Evolutionary conservation across 2,888 invertebrate genomes (phyloP).

Genomic region (Ormyrus pomaceus): DNA sequence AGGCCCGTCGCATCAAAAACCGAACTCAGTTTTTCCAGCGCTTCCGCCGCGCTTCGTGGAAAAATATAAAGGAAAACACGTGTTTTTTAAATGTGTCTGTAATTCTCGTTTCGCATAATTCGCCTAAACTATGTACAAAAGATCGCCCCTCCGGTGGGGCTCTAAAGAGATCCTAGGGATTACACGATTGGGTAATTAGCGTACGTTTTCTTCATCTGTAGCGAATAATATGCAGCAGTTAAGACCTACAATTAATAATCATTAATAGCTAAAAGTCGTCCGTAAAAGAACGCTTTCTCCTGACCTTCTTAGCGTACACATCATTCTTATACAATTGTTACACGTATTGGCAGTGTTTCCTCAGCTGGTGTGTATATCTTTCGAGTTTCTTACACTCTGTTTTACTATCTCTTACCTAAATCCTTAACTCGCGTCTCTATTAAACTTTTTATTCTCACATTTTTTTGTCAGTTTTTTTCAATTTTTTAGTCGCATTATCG

Average conservation of each 20-base stretch:
- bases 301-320: conserved; percentile 22
- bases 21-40: conserved; percentile 25
- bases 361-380: conserved; percentile 71
- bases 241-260: conserved; percentile 55
- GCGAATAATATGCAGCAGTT: conserved; percentile 51
- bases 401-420: conserved; percentile 31
- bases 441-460: conserved; percentile 21
- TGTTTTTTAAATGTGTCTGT: conserved; percentile 29
- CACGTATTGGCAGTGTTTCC: conserved; percentile 74
- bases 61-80: conserved; percentile 25
- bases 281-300: conserved; percentile 28
- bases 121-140: conserved; percentile 56
- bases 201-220: conserved; percentile 26
- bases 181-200: conserved; percentile 52
- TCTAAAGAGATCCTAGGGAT: conserved; percentile 55
- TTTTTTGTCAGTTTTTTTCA: conserved; percentile 41
- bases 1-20: conserved; percentile 37
- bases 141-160: conserved; percentile 16
- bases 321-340: conserved; percentile 64
- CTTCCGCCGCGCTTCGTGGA: conserved; percentile 28
- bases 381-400: conserved; percentile 57
- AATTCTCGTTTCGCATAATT: conserved; percentile 53
- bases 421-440: conserved; percentile 44
- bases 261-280: conserved; percentile 52
- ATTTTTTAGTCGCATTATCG: conserved; percentile 11